Conservation (phyloP, 1,140 invertebrate genomes). For the Danaus melanippus region DNA sequence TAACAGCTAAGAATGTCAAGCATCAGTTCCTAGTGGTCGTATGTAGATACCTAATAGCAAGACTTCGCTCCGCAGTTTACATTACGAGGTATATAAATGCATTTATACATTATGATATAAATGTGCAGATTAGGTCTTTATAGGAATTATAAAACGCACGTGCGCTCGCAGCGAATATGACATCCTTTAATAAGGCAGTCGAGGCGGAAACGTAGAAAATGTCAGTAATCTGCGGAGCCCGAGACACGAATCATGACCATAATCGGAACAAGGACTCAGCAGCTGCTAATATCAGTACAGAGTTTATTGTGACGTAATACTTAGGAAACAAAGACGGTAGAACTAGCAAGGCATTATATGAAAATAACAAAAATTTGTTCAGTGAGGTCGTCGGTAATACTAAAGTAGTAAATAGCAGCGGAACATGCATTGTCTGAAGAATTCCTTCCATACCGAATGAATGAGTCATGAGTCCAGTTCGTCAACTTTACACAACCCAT, state of each 20-base stretch:
- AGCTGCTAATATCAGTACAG: slow-evolving; percentile 65
- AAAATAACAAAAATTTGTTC: too few relatives aligned
- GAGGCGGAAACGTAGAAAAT: slow-evolving; percentile 69
- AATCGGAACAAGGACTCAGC: slow-evolving; percentile 67
- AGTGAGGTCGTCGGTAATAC: too few relatives aligned
- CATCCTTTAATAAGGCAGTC: slow-evolving; percentile 66
- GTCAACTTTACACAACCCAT: too few relatives aligned
- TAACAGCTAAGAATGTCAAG: slow-evolving; percentile 7
- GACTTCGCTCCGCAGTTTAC: background rate
- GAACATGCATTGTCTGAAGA: too few relatives aligned
- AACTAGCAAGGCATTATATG: too few relatives aligned
- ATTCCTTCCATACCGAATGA: too few relatives aligned
- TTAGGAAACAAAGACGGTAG: too few relatives aligned
- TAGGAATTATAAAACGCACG: slow-evolving; percentile 46
- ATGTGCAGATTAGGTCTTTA: slow-evolving; percentile 25
- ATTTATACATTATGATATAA: too few relatives aligned
- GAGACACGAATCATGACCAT: slow-evolving; percentile 65
- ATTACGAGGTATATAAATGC: background rate
- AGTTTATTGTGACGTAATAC: slow-evolving; percentile 61
- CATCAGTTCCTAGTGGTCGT: background rate
- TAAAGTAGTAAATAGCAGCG: too few relatives aligned
- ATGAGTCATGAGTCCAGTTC: too few relatives aligned
- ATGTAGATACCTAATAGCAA: background rate
- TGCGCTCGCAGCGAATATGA: slow-evolving; percentile 46
- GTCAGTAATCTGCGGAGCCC: slow-evolving; percentile 58